Base-by-base conservation (phyloP, 2,797 vertebrate species). In the Anas capensis region DNA sequence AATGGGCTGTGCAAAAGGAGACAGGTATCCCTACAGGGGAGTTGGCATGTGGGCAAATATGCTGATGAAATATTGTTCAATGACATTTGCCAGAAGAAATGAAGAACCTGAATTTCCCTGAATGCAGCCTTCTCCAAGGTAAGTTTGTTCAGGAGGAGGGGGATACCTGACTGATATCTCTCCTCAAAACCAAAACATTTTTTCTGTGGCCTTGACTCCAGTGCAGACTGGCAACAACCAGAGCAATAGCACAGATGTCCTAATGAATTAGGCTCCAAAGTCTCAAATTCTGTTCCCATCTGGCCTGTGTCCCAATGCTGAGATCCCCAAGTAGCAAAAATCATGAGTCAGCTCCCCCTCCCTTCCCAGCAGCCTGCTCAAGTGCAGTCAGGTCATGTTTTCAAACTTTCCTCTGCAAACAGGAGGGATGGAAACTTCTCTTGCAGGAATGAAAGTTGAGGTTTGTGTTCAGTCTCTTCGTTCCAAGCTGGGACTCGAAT, bases 271-370 rank as follows among this genome's bases (percentile, higher is more conserved):
- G 40, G 26, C 80, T 95, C 58, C 61, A n/a, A 48, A 75, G 46
- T 72, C 77, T 88, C 77, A 33, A 88, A 77, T 88, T 85, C 69
- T 95, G 72, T 76, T 93, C 66, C 73, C 4, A 2, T 44, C 62
- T 94, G 93, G 85, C 58, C 33, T 21, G 10, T 72, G 24, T 82
- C 85, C 87, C 87, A 88, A 33, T 21, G 14, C 38, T 86, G 87
- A 4, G 16, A 57, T 72, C 29, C 58, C 62, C 0, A 3, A 64
- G 62, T 72, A 91, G 51, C 56, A 95, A 96, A 93, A 97, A 56
- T 90, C 87, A 91, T 91, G 95, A 94, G 92, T 94, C 92, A 94
- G 92, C 89, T 90, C 70, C n/a, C 85, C 54, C 46, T 88, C n/a
- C n/a, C 38, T 90, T 80, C 82, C 38, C 60, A 92, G 51, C 60